These are phyloP conservation scores for Euleptes europaea DNA, from an alignment of 2,113 vertebrate genomes.

Conservation along the genomic window DNA sequence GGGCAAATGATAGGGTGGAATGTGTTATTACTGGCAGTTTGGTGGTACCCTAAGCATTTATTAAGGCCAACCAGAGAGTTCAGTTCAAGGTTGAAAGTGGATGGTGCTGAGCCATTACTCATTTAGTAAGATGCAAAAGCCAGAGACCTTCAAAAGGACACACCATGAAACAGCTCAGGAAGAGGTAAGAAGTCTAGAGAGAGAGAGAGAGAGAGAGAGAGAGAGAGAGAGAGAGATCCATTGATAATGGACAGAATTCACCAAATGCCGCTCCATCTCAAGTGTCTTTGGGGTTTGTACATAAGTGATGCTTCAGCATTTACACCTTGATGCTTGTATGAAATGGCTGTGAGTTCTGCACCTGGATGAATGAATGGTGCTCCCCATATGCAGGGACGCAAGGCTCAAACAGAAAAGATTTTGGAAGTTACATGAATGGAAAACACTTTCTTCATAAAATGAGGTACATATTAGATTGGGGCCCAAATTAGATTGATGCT, in stretches of 20 bases:
- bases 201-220: background rate
- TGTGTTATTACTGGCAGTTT: conserved; percentile 69
- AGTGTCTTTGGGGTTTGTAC: background rate
- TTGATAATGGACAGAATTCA: background rate
- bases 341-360: background rate
- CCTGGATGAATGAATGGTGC: background rate
- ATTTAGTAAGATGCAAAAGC: background rate
- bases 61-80: conserved; percentile 68
- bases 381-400: background rate
- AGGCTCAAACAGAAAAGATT: too few species aligned
- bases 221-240: background rate
- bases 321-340: background rate
- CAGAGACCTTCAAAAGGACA: background rate
- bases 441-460: too few species aligned
- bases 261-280: background rate
- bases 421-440: too few species aligned
- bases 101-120: background rate
- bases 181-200: background rate
- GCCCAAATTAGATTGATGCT: too few species aligned
- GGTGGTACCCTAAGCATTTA: conserved; percentile 60
- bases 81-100: conserved; percentile 33
- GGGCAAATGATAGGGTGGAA: conserved; percentile 46
- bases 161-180: conserved; percentile 10
- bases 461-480: too few species aligned
- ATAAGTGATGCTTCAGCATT: background rate